Conservation (phyloP, 2,113 vertebrate genomes). For the Ophthalmolycus amberensis region DNA sequence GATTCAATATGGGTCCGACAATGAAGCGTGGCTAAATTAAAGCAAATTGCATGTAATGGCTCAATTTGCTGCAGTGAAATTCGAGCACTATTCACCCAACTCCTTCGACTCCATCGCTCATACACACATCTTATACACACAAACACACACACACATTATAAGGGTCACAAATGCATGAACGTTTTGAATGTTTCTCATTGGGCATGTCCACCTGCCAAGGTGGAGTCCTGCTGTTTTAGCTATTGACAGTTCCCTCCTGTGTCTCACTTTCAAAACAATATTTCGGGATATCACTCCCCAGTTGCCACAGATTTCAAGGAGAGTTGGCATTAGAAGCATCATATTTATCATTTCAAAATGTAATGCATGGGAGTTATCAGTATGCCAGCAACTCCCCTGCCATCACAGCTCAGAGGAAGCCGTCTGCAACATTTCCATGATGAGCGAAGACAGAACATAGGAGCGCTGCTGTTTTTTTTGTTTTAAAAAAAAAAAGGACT, state of each 20-base stretch:
- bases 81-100: slow-evolving; percentile 50
- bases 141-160: neutral
- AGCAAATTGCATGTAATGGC: slow-evolving; percentile 63
- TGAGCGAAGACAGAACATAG: slow-evolving; percentile 42
- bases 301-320: slow-evolving; percentile 29
- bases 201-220: neutral
- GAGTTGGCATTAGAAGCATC: slow-evolving; percentile 36
- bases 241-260: slow-evolving; percentile 30
- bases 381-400: slow-evolving; percentile 43
- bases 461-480: slow-evolving; percentile 4
- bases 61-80: slow-evolving; percentile 56
- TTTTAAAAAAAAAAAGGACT: slow-evolving; percentile 33
- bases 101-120: neutral
- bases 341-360: slow-evolving; percentile 64
- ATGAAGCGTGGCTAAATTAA: slow-evolving; percentile 45
- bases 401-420: slow-evolving; percentile 49
- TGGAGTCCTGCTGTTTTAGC: slow-evolving; percentile 22
- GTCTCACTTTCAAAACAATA: slow-evolving; percentile 32
- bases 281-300: slow-evolving; percentile 18
- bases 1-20: slow-evolving; percentile 15
- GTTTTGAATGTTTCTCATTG: slow-evolving; percentile 11
- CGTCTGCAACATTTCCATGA: slow-evolving; percentile 35
- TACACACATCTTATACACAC: neutral
- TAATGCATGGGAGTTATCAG: slow-evolving; percentile 57
- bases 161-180: slow-evolving; percentile 26